Conservation (phyloP, 2,888 invertebrate genomes). For the Cotesia congregata region DNA sequence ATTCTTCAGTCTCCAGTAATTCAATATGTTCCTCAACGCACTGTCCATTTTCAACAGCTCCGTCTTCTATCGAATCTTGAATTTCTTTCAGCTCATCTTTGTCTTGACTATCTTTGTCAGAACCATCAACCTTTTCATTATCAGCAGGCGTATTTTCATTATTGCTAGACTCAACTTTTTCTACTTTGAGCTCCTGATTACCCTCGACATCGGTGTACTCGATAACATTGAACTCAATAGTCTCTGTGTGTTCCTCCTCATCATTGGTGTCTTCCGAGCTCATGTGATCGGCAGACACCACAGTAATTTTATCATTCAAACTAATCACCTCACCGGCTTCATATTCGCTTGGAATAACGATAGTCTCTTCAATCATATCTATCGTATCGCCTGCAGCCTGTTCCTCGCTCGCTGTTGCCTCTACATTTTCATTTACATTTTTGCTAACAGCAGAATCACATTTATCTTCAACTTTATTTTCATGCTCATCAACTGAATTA, state of each 20-base stretch:
- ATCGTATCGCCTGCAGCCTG: slow-evolving; percentile 26
- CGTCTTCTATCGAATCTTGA: neutral
- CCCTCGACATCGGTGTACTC: slow-evolving; percentile 31
- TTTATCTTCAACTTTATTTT: neutral
- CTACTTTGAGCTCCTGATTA: slow-evolving; percentile 1
- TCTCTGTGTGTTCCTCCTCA: slow-evolving; percentile 39
- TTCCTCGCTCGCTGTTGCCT: neutral
- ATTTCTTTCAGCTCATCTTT: neutral
- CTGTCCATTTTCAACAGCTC: neutral
- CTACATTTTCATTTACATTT: neutral
- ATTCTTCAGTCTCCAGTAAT: neutral
- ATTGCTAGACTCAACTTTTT: neutral
- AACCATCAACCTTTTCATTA: neutral
- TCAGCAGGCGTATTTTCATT: neutral
- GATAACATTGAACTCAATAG: slow-evolving; percentile 43
- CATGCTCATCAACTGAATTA: neutral
- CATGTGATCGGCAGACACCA: slow-evolving; percentile 20
- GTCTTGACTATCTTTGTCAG: neutral
- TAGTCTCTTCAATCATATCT: slow-evolving; percentile 33
- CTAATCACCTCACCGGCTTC: slow-evolving; percentile 17
- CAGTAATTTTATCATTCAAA: slow-evolving; percentile 31
- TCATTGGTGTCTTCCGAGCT: slow-evolving; percentile 11
- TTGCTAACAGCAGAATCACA: neutral
- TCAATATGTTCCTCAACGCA: neutral
- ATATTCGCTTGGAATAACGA: slow-evolving; percentile 29